These are phyloP conservation scores for Zeus faber DNA, from an alignment of 2,113 vertebrate species.

Conservation along the genomic window DNA sequence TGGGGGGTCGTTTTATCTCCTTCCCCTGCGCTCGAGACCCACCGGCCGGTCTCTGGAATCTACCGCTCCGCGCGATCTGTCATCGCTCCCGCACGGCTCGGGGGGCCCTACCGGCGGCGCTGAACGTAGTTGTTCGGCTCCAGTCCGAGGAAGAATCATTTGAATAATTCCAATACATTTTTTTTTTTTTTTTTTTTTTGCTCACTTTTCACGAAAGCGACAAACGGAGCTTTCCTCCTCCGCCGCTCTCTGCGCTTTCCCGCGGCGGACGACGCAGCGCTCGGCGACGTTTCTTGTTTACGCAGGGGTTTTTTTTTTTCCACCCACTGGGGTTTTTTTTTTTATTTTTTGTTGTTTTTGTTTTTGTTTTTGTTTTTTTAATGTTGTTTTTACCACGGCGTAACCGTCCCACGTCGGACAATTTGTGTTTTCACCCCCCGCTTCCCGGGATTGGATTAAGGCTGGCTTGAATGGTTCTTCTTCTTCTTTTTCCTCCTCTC, in stretches of 20 bases:
- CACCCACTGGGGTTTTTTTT: too few relatives aligned
- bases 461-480: constrained; percentile 20
- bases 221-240: too few relatives aligned
- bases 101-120: constrained; percentile 55
- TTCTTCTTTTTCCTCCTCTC: constrained; percentile 19
- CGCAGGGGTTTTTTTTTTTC: constrained; percentile 48
- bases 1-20: too few relatives aligned
- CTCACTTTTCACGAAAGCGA: too few relatives aligned
- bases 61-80: constrained; percentile 74
- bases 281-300: constrained; percentile 64
- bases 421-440: constrained; percentile 15
- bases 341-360: too few relatives aligned
- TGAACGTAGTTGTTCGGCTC: too few relatives aligned
- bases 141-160: too few relatives aligned
- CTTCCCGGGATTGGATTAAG: constrained; percentile 68
- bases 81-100: constrained; percentile 62
- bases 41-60: constrained; percentile 64
- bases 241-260: constrained; percentile 44
- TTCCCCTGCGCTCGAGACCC: too few relatives aligned
- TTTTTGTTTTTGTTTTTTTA: too few relatives aligned
- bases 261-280: constrained; percentile 42
- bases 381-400: too few relatives aligned
- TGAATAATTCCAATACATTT: too few relatives aligned
- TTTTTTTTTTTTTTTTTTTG: too few relatives aligned
- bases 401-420: constrained; percentile 36